Conservation (phyloP, 2,113 vertebrate species). For the Prionailurus viverrinus region DNA sequence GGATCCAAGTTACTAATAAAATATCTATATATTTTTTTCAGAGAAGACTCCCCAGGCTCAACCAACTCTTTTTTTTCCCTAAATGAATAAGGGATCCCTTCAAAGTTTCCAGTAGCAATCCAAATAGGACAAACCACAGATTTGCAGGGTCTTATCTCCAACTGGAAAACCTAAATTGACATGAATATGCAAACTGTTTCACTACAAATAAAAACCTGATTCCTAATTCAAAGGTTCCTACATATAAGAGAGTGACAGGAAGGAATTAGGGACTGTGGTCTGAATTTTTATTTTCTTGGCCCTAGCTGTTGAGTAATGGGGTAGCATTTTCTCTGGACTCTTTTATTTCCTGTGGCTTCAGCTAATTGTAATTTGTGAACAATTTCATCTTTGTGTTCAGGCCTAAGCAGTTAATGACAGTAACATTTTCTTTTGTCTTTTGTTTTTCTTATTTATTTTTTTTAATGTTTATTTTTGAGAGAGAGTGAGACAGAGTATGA, state of each 20-base stretch:
- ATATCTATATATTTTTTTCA: neutral
- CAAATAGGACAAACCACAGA: neutral
- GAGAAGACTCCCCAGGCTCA: neutral
- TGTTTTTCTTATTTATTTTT: neutral
- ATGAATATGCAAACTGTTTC: constrained; percentile 20
- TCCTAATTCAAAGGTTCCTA: constrained; percentile 20
- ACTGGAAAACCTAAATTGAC: constrained; percentile 47
- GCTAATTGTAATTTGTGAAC: constrained; percentile 32
- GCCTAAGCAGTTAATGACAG: neutral
- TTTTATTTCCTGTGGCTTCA: constrained; percentile 51
- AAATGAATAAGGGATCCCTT: constrained; percentile 9
- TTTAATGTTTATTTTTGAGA: no score
- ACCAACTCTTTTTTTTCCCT: neutral
- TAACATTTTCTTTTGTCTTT: constrained; percentile 25
- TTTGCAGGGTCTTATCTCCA: constrained; percentile 40
- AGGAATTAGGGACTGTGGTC: neutral
- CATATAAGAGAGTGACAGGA: neutral
- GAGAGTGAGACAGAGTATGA: no score
- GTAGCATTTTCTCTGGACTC: neutral
- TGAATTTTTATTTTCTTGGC: constrained; percentile 43
- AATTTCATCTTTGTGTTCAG: constrained; percentile 60
- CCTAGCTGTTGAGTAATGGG: neutral
- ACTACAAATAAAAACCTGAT: neutral
- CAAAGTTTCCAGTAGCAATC: neutral
- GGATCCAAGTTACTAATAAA: constrained; percentile 8